Evolutionary conservation across 2,113 vertebrate species (phyloP), one percentile per base, ranked within the genome.

Genomic region (Bombycilla garrulus): DNA sequence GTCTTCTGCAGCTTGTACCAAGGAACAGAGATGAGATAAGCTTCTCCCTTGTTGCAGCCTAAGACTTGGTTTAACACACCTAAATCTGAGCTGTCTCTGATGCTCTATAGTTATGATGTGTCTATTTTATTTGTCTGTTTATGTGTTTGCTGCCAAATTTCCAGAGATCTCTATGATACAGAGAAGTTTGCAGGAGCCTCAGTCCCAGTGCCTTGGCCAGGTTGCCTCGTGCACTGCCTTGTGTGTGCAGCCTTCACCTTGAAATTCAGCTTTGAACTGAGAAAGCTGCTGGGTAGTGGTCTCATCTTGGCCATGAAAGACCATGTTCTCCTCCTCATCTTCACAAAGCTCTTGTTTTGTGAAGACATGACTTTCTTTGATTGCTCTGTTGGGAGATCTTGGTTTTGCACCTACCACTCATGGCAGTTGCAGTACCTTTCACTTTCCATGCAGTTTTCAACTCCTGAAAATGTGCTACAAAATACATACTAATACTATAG

Each of bases 141-240:
- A 24, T 48, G 33, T 2, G 66, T 90, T 73, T 16, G 3, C 20
- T 13, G 2, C 21, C 23, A 48, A 8, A 88, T 80, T 88, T 33
- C 33, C 31, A 42, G 58, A 56, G 8, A 25, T 35, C n/a, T 74
- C 23, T 51, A 19, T 29, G 40, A 38, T 16, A 33, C 29, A n/a
- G 67, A 57, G 60, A 48, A 69, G 50, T 69, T 53, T 73, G 15
- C 8, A 11, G 50, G 36, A 53, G 22, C 26, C 23, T 64, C 24
- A 20, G n/a, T 28, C 3, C 0, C 2, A 1, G 40, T 2, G 3
- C 44, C 10, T 65, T 3, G 4, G 36, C 35, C 44, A 47, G 38
- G 47, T 35, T 50, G 50, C 26, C n/a, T 26, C 0, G 0, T 23
- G 44, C 15, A 1, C 44, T 28, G 42, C 45, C 29, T 47, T 5